phyloP scores from a whole-genome alignment of 2,888 invertebrate genomes.

The Melieria omissa region DNA sequence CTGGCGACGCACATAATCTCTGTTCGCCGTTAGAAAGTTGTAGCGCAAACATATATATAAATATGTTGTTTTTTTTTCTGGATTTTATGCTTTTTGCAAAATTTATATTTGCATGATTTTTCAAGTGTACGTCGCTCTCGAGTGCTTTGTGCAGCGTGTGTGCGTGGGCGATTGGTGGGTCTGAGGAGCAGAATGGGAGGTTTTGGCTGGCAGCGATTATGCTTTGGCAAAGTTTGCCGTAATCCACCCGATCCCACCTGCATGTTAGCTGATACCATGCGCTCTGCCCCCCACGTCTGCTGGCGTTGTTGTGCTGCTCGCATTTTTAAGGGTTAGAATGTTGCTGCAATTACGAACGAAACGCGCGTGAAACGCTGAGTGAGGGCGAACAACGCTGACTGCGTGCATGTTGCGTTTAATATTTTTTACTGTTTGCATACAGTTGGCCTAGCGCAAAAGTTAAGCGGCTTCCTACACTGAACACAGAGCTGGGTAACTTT shows the following conservation, averaged over 20 bases:
- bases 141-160: conserved; percentile 17
- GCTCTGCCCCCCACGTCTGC: background rate
- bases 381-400: conserved; percentile 13
- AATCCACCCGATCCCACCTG: background rate
- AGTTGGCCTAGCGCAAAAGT: too few species aligned
- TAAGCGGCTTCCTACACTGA: too few species aligned
- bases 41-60: conserved; percentile 10
- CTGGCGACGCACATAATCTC: conserved; percentile 18
- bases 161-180: too few species aligned
- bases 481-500: too few species aligned
- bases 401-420: conserved; percentile 6
- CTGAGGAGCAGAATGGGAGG: background rate
- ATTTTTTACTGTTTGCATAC: background rate
- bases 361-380: conserved; percentile 10
- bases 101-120: conserved; percentile 36
- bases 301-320: background rate
- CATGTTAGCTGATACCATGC: background rate
- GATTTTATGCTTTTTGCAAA: conserved; percentile 12
- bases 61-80: background rate
- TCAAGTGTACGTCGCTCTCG: conserved; percentile 29
- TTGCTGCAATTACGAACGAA: conserved; percentile 14
- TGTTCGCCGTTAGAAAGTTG: conserved; percentile 35
- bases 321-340: conserved; percentile 24
- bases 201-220: conserved; percentile 28
- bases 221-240: conserved; percentile 31